Evolutionary conservation across 2,888 invertebrate genomes (phyloP), one percentile per base, ranked within the genome.

Genomic region (Melipona bicolor): DNA sequence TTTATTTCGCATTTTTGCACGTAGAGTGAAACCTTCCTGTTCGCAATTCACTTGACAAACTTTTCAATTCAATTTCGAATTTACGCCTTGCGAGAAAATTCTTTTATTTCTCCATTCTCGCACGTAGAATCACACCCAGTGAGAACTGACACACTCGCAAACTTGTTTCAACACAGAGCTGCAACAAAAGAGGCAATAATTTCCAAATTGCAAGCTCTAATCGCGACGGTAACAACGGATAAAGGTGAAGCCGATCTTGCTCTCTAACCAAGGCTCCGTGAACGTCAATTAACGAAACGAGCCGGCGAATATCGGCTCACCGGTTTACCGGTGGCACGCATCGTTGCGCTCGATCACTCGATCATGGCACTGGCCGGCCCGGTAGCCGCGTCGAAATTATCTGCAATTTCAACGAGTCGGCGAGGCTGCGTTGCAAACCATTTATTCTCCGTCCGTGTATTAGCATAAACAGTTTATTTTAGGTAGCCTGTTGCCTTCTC

Each of bases 391-490:
- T 72, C 75, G 81, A 85, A 84, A 85, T 85, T 81, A 81, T 81
- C 75, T 70, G 81, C 77, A 67, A 79, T 79, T 77, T 71, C 71
- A 67, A 68, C 62, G 77, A 43, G 61, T 27, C 59, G 27, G 27
- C 74, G 62, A 74, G 77, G 81, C 75, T 74, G 68, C 62, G 68
- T 64, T 67, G 84, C 43, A 77, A 79, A 82, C 79, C 81, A 87
- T 89, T 86, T 87, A 82, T 88, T 77, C 77, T 65, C 50, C 73
- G 78, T 52, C 69, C 24, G 69, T 52, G 69, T 43, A 87, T 90
- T 89, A 87, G 85, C 87, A 87, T 87, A 85, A 87, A 85, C 81
- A 77, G 85, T 83, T 87, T 87, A 81, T 87, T 87, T 87, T 83
- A 83, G 82, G 75, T 64, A 73, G 77, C 77, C 36, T 52, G 52